Percentiles rank a stretch among this genome's conserved stretches.
phyloP scores from a whole-genome alignment of 1,140 invertebrate genomes.

The Homarus americanus region DNA sequence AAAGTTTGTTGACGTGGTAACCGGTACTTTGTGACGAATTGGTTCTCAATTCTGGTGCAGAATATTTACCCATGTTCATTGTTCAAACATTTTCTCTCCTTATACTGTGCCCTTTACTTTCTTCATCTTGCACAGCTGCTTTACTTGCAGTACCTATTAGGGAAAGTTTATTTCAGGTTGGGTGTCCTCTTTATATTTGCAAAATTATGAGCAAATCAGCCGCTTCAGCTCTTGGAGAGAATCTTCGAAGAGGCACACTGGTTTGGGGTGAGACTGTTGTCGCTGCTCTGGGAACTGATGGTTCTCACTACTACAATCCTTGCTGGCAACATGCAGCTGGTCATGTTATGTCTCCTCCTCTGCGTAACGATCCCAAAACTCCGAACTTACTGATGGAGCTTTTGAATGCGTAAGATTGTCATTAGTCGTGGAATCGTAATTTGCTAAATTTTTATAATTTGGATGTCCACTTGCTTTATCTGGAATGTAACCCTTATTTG shows the following conservation, averaged over 20 bases:
- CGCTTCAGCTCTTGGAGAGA: constrained; percentile 85
- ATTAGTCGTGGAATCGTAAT: neutral
- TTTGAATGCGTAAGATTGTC: constrained; percentile 87
- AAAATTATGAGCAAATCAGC: constrained; percentile 97
- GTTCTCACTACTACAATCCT: constrained; percentile 80
- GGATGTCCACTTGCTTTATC: neutral
- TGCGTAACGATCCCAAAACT: constrained; percentile 88
- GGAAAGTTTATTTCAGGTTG: constrained; percentile 81
- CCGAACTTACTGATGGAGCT: constrained; percentile 90
- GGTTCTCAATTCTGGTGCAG: too few species aligned
- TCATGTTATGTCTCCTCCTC: constrained; percentile 88
- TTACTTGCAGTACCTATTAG: constrained; percentile 13
- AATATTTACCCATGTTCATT: too few species aligned
- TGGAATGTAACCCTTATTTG: too few species aligned
- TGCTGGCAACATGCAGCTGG: constrained; percentile 83
- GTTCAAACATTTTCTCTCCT: too few species aligned
- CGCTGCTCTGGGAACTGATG: constrained; percentile 83
- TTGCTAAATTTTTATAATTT: neutral
- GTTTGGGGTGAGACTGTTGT: constrained; percentile 91
- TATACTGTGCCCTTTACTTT: neutral
- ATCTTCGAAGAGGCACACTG: constrained; percentile 81
- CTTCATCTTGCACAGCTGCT: neutral
- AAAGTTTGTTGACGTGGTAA: too few species aligned
- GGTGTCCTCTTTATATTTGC: constrained; percentile 95
- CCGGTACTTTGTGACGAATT: too few species aligned